Evolutionary conservation across 2,888 invertebrate genomes (phyloP), one percentile per base, ranked within the genome.

Genomic region (Micropterix aruncella): DNA sequence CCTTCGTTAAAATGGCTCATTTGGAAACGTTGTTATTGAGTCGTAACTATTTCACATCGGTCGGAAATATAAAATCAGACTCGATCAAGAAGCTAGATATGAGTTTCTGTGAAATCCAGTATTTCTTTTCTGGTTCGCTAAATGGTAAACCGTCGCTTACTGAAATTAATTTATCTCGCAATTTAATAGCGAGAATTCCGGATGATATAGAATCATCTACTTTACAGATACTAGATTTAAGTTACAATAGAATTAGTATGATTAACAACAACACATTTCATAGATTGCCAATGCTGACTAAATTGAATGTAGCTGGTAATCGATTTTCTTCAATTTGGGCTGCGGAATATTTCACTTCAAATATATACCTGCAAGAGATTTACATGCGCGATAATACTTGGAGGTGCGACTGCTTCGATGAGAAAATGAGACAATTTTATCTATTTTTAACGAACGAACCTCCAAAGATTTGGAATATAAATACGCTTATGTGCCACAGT

Each of bases 301-400:
- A 65, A 18, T 55, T 87, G 14, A 74, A 77, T 50, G 64, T 86
- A n/a, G 73, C 78, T 47, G 83, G 82, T 27, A 86, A 87, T 57
- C 73, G 82, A 46, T 69, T 86, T 51, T 82, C 79, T 0, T 74
- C 71, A 42, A 71, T 76, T 36, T 74, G 83, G 60, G 67, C 65
- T 36, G 65, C 67, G 4, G 62, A 66, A 1, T 74, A 71, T 54
- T 84, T 86, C 54, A 66, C 69, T 1, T 65, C 66, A 2, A 81
- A 80, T 58, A 62, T 66, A 7, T 73, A 73, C 49, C 60, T 82
- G 39, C 66, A 70, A 47, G 65, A 66, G 44, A 58, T 86, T n/a
- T 69, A 74, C 55, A 56, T 86, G 40, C 70, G 72, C 14, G 83
- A 85, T 54, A 87, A 87, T 59, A 80, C 81, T 51, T 87, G 86